Conservation (phyloP, 2,113 vertebrate genomes). For the Phodopus roborovskii region DNA sequence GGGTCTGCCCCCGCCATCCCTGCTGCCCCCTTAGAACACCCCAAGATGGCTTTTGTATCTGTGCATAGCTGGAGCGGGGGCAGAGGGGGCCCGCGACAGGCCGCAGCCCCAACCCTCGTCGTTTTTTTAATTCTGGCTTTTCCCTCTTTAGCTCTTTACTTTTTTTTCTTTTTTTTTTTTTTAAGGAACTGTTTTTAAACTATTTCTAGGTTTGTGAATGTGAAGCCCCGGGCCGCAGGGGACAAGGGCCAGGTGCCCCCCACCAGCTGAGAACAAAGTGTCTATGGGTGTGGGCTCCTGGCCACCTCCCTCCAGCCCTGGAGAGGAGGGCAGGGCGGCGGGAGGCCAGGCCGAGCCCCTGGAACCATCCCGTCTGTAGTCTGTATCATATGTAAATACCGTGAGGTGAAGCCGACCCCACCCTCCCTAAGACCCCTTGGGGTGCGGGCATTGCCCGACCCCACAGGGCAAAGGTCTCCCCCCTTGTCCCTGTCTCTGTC, state of each 20-base stretch:
- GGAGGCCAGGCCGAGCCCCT: conserved; percentile 79
- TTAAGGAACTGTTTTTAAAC: conserved; percentile 87
- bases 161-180: conserved; percentile 73
- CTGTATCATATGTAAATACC: conserved; percentile 98
- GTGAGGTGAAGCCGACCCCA: conserved; percentile 82
- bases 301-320: conserved; percentile 77
- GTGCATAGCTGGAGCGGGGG: conserved; percentile 77
- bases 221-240: conserved; percentile 88
- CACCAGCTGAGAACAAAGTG: conserved; percentile 88
- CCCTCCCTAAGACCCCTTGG: conserved; percentile 26
- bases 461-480: conserved; percentile 13
- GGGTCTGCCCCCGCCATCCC: conserved; percentile 44
- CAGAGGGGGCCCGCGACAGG: conserved; percentile 58
- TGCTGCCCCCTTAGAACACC: conserved; percentile 36
- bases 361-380: conserved; percentile 86
- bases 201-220: conserved; percentile 93
- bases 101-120: not conserved
- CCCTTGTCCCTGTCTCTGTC: conserved; percentile 46
- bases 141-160: conserved; percentile 85
- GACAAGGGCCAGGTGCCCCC: conserved; percentile 74
- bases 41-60: conserved; percentile 73
- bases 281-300: conserved; percentile 93
- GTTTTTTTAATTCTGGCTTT: conserved; percentile 79
- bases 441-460: conserved; percentile 49
- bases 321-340: conserved; percentile 75